These are phyloP conservation scores for Clarias gariepinus DNA, from an alignment of 2,113 vertebrate species.

Conservation along the genomic window DNA sequence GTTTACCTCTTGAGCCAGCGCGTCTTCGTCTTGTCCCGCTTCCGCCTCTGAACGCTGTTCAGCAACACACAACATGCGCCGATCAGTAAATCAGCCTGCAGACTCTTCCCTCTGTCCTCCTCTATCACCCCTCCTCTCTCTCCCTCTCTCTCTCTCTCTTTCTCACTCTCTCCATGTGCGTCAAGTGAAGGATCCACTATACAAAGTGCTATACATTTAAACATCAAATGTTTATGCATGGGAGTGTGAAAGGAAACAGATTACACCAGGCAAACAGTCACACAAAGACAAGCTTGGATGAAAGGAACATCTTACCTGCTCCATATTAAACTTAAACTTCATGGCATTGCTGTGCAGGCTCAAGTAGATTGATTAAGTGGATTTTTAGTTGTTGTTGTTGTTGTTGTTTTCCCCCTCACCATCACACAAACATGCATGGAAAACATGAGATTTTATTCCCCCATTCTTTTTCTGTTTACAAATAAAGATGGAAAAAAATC, in stretches of 20 bases:
- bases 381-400: background rate
- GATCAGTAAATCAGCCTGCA: constrained; percentile 37
- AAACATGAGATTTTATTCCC: background rate
- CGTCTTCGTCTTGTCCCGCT: background rate
- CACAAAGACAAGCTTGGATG: background rate
- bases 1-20: constrained; percentile 18
- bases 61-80: constrained; percentile 15
- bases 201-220: background rate
- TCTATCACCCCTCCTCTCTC: constrained; percentile 4
- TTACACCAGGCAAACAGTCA: background rate
- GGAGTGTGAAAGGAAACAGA: background rate
- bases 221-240: background rate
- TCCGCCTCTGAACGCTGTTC: constrained; percentile 8
- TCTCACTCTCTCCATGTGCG: constrained; percentile 15
- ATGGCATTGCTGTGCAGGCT: background rate
- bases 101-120: constrained; percentile 24
- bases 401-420: background rate
- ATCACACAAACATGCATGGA: background rate
- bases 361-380: background rate
- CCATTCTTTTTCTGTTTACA: background rate
- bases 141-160: background rate
- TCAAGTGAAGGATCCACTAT: background rate
- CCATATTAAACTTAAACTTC: background rate
- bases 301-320: background rate
- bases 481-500: background rate